Evolutionary conservation across 2,113 vertebrate genomes (phyloP).

Genomic region (Cyprichromis sp.): DNA sequence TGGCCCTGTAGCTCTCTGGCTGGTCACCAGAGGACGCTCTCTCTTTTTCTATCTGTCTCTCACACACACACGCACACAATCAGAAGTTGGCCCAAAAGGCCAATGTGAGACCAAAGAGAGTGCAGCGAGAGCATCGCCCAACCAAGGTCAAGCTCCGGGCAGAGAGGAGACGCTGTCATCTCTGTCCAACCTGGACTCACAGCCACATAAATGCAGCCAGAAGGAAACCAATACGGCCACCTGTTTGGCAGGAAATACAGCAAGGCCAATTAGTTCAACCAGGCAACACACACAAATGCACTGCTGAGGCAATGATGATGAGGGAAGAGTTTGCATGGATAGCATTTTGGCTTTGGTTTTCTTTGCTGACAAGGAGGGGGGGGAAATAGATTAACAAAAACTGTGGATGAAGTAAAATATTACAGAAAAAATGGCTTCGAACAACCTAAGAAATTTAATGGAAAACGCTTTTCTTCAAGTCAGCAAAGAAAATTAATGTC

Average conservation of each 20-base stretch:
- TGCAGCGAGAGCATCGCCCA: background rate
- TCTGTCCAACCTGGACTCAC: conserved; percentile 46
- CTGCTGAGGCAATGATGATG: conserved; percentile 2
- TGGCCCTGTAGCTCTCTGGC: conserved; percentile 33
- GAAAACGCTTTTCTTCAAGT: background rate
- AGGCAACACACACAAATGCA: conserved; percentile 3
- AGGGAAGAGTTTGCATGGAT: conserved; percentile 13
- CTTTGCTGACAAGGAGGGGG: background rate
- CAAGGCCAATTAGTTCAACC: conserved; percentile 48
- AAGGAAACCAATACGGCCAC: conserved; percentile 52
- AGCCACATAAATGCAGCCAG: conserved; percentile 27
- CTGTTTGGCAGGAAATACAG: conserved; percentile 44
- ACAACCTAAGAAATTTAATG: background rate
- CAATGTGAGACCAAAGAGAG: conserved; percentile 40
- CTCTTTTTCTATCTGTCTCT: background rate
- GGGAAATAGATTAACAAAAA: background rate
- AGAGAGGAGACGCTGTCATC: conserved; percentile 46
- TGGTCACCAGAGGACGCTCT: conserved; percentile 21
- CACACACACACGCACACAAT: background rate
- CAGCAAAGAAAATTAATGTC: background rate
- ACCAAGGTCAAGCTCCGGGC: conserved; percentile 52
- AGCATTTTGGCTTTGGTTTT: background rate
- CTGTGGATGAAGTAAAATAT: background rate
- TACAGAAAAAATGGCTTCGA: background rate
- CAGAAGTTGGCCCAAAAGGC: conserved; percentile 27